Evolutionary conservation across 2,113 vertebrate species (phyloP), one percentile per base, ranked within the genome.

Genomic region (Sorex araneus): DNA sequence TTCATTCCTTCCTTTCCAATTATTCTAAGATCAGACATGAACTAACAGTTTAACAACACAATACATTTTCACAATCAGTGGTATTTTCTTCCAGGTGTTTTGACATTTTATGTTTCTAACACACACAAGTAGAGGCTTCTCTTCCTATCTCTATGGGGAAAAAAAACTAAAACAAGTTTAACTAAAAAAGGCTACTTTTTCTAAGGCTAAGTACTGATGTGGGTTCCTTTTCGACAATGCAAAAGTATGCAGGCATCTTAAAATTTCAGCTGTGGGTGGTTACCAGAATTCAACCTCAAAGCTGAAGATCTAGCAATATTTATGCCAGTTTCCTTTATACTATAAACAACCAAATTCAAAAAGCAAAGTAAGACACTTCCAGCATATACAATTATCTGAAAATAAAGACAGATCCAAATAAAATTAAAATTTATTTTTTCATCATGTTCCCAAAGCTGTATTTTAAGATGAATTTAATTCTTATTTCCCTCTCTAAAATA

Each of bases 201-300:
- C 85, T 66, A 94, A 84, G 30, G 16, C 74, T 94, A 90, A 79
- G 28, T 30, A 81, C 57, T 74, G 64, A 94, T 79, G 94, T 81
- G 93, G 93, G 94, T 83, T 89, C 93, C 63, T 93, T 90, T 87
- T 92, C 9, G 27, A 86, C 90, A 96, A 96, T 93, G 84, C 90
- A 94, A n/a, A 78, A 95, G 32, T 36, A 94, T 16, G 69, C 60
- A 96, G 92, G 90, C 91, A 96, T 77, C 96, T 84, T 83, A 47
- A 93, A 96, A 90, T 74, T 93, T 94, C 45, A 84, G 40, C 45
- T 90, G 94, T 97, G 95, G 96, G 96, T 96, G 94, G 79, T 96
- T 77, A 90, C 34, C 95, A 91, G 89, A 96, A 97, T 97, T 96
- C 92, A 84, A 97, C 69, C 63, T 79, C 32, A 67, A 91, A 94